Conservation (phyloP, 2,797 vertebrate genomes). For the Rhincodon typus region DNA sequence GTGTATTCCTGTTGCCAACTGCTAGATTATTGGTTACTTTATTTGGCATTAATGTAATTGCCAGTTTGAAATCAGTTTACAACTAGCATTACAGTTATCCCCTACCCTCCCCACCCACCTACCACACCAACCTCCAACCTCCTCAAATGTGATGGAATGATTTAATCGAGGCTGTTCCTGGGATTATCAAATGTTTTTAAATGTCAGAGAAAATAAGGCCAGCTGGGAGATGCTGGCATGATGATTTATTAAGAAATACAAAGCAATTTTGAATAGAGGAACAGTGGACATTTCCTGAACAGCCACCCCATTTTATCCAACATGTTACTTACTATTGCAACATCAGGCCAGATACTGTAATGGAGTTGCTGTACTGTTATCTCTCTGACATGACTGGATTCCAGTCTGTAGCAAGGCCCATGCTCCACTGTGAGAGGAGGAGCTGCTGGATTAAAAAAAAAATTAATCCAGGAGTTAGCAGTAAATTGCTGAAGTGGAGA, state of each 20-base stretch:
- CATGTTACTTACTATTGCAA: neutral
- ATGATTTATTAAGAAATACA: neutral
- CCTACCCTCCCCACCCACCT: no score
- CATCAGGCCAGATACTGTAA: neutral
- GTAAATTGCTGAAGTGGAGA: neutral
- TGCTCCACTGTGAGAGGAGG: neutral
- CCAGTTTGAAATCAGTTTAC: neutral
- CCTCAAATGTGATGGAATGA: neutral
- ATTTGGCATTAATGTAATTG: neutral
- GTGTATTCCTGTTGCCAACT: neutral
- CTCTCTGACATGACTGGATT: neutral
- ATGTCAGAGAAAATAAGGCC: conserved; percentile 27
- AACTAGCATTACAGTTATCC: neutral
- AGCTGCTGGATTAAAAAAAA: neutral
- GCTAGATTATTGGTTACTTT: neutral
- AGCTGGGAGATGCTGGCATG: conserved; percentile 2
- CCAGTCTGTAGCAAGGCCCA: neutral
- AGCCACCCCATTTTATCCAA: neutral
- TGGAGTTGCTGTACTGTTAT: neutral
- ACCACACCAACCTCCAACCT: neutral
- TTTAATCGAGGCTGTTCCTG: neutral
- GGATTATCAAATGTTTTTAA: conserved; percentile 32
- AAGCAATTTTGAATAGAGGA: neutral
- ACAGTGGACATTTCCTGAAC: neutral
- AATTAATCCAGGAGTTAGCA: neutral